Evolutionary conservation across 2,113 vertebrate species (phyloP).

Genomic region (Clinocottus analis): DNA sequence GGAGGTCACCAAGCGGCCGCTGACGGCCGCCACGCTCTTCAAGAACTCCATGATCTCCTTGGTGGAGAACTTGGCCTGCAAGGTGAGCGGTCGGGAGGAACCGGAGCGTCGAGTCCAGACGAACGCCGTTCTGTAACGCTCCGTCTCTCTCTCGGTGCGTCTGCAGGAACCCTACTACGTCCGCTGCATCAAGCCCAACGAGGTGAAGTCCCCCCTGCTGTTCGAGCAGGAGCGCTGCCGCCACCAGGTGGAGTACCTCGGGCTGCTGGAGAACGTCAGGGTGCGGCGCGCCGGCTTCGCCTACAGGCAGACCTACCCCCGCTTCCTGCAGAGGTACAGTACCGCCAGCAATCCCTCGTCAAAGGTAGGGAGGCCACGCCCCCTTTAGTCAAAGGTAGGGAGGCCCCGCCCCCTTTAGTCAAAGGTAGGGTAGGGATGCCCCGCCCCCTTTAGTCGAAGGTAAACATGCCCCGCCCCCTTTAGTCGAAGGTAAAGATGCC

Average conservation of each 20-base stretch:
- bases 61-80: constrained; percentile 96
- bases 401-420: too few species aligned
- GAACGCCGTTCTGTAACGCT: not conserved
- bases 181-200: constrained; percentile 98
- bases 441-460: too few species aligned
- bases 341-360: not conserved
- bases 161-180: constrained; percentile 96
- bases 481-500: too few species aligned
- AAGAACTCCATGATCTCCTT: constrained; percentile 98
- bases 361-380: too few species aligned
- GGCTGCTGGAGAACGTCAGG: constrained; percentile 94
- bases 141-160: not conserved
- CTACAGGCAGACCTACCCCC: constrained; percentile 92
- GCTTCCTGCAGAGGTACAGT: constrained; percentile 96
- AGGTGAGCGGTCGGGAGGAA: constrained; percentile 81
- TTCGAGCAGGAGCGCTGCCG: constrained; percentile 94
- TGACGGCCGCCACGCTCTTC: constrained; percentile 95
- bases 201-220: constrained; percentile 94
- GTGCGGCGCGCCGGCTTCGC: constrained; percentile 97
- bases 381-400: too few species aligned
- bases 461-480: too few species aligned
- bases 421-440: too few species aligned
- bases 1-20: constrained; percentile 95
- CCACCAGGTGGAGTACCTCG: constrained; percentile 97
- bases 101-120: not conserved